Percentiles rank a stretch among this genome's conserved stretches.
phyloP scores from a whole-genome alignment of 2,797 vertebrate species.

The Ficedula albicollis region DNA sequence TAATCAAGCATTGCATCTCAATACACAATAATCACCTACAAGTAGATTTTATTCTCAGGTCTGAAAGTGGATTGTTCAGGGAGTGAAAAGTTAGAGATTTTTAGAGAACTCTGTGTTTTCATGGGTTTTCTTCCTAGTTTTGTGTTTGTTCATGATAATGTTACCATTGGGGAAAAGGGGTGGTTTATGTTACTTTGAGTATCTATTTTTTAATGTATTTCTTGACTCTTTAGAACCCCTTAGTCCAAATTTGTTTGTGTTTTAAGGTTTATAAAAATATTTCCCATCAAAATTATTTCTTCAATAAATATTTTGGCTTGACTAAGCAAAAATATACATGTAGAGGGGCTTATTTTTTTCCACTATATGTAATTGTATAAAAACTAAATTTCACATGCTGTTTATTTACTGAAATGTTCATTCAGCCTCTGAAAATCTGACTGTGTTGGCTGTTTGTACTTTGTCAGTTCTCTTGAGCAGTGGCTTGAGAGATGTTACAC shows the following conservation, averaged over 20 bases:
- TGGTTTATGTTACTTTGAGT: not conserved
- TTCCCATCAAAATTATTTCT: slow-evolving; percentile 28
- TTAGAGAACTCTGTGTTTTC: not conserved
- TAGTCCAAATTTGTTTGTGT: not conserved
- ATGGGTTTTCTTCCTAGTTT: not conserved
- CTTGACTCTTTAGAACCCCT: not conserved
- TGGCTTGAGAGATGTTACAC: not conserved
- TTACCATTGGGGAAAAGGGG: not conserved
- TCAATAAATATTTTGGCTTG: slow-evolving; percentile 36
- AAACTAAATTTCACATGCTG: slow-evolving; percentile 7
- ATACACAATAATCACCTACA: not conserved
- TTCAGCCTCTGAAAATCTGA: not conserved
- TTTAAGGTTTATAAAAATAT: slow-evolving; percentile 39
- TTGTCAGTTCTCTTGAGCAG: not conserved
- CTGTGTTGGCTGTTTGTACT: not conserved
- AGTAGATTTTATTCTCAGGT: not conserved
- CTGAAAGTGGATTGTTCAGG: not conserved
- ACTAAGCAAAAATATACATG: slow-evolving; percentile 15
- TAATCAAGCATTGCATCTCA: not conserved
- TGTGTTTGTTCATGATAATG: not conserved
- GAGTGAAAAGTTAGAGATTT: not conserved
- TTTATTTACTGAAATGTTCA: not conserved
- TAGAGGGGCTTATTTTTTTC: not conserved
- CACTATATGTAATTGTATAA: not conserved
- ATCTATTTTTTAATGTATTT: not conserved